phyloP scores from a whole-genome alignment of 2,797 vertebrate genomes.

The Neostethus bicornis region DNA sequence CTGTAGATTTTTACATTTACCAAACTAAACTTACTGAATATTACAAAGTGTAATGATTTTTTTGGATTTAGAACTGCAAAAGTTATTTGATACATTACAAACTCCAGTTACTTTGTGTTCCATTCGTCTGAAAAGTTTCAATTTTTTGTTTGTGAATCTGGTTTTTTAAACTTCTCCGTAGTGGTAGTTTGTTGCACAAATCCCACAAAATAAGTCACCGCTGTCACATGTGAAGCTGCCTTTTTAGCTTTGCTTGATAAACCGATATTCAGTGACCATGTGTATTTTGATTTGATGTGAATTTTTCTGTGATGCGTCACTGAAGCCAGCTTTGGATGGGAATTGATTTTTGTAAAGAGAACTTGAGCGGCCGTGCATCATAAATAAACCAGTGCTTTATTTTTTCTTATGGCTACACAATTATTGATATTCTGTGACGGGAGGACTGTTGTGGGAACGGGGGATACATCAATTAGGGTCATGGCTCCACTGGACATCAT shows the following conservation, averaged over 20 bases:
- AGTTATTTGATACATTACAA: constrained; percentile 16
- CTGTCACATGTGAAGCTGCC: constrained; percentile 31
- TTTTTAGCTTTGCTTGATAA: constrained; percentile 36
- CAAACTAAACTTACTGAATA: too few species aligned
- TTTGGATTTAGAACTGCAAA: background rate
- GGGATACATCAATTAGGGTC: constrained; percentile 64
- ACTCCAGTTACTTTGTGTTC: constrained; percentile 19
- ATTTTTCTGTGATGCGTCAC: constrained; percentile 62
- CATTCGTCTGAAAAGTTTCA: constrained; percentile 15
- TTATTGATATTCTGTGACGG: constrained; percentile 57
- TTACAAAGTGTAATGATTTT: background rate
- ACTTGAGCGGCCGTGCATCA: constrained; percentile 49
- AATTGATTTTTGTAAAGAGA: constrained; percentile 65
- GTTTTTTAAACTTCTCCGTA: constrained; percentile 22
- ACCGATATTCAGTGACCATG: constrained; percentile 57
- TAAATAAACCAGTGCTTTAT: constrained; percentile 66
- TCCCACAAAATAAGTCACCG: constrained; percentile 40
- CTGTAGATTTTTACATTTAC: too few species aligned
- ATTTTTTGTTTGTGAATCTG: constrained; percentile 19
- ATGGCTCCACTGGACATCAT: constrained; percentile 44
- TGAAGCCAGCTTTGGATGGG: constrained; percentile 57
- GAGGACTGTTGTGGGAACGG: too few species aligned
- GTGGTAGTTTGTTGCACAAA: constrained; percentile 21
- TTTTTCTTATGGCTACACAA: constrained; percentile 55
- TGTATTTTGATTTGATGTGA: constrained; percentile 64